Evolutionary conservation across 2,888 invertebrate genomes (phyloP), one percentile per base, ranked within the genome.

Genomic region (Mantis religiosa): DNA sequence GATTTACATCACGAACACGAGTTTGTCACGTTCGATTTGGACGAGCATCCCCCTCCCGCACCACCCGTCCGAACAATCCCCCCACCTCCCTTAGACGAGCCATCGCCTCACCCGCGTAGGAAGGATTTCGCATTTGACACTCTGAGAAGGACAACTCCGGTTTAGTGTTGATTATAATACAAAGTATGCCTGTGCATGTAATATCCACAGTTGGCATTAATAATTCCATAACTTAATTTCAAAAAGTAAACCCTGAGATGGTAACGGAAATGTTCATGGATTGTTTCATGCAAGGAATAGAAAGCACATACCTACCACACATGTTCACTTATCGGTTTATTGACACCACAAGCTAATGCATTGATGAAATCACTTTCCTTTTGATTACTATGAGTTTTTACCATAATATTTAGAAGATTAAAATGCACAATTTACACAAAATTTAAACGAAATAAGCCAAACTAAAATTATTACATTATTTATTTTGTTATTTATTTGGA

Each of bases 11-110:
- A 95, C 87, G 95, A 95, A 90, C 96, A 96, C 91, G 96, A 96
- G 91, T 95, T 96, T 92, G 96, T 96, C 85, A 96, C 96, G 20
- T 96, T 96, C 92, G 96, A 96, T 91, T 94, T 95, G 89, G 96
- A 95, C 82, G 94, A 90, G 71, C 86, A 88, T n/a, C 87, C 89
- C 4, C 87, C 90, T 28, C 87, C 89, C 9, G 71, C 88, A 84
- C 82, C 89, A 7, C 94, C 94, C 85, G 92, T 92, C 84, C 91
- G 92, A 88, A 92, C 92, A 9, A 91, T 92, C 91, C 88, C 93
- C 34, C 91, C 92, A 30, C 92, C 92, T 4, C 91, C 93, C 92
- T 93, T 87, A 90, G 92, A 87, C 92, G 84, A 94, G 88, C 25
- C 83, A 15, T 47, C 85, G 12, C 85, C 83, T 12, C 82, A 85